Evolutionary conservation across 2,888 invertebrate genomes (phyloP), one percentile per base, ranked within the genome.

Genomic region (Cetonia aurata): DNA sequence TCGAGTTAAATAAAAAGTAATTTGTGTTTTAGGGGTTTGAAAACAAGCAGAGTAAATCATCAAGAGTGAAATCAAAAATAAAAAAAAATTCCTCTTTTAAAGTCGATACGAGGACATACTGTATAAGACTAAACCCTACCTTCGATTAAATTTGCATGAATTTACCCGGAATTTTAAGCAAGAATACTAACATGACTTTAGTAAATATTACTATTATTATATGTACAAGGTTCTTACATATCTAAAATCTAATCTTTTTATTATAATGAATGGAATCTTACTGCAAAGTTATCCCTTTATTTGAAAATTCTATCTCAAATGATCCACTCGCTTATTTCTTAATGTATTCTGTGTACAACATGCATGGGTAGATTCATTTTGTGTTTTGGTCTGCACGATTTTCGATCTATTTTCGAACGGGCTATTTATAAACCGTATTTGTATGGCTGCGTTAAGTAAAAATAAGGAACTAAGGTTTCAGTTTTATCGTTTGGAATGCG

Each of bases 141-240:
- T 71, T 60, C 52, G 55, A 57, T 31, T 69, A 71, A 57, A 69
- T 72, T 75, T 75, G 69, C 66, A 74, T 74, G 67, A 72, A 72
- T 73, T 74, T 72, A 68, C 73, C 25, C 3, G 25, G 3, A 25
- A 25, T 25, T 25, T 25, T 4, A 25, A 25, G 25, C 25, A 25
- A 25, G 1, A 25, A 25, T 25, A 25, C 1, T 25, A 25, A 4
- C n/a, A n/a, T n/a, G n/a, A n/a, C n/a, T n/a, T n/a, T n/a, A n/a
- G n/a, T n/a, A n/a, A n/a, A n/a, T n/a, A n/a, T 3, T 25, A 25
- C 25, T 25, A 25, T 25, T 25, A 25, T 25, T 25, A 25, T 25
- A 25, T 25, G 25, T 25, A 25, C 25, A 25, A 25, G 25, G 25
- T 25, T 25, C 25, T 25, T 25, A 25, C 25, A 25, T 25, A 25